These are phyloP conservation scores for Eurytoma californica DNA, from an alignment of 2,888 invertebrate species.

Conservation along the genomic window DNA sequence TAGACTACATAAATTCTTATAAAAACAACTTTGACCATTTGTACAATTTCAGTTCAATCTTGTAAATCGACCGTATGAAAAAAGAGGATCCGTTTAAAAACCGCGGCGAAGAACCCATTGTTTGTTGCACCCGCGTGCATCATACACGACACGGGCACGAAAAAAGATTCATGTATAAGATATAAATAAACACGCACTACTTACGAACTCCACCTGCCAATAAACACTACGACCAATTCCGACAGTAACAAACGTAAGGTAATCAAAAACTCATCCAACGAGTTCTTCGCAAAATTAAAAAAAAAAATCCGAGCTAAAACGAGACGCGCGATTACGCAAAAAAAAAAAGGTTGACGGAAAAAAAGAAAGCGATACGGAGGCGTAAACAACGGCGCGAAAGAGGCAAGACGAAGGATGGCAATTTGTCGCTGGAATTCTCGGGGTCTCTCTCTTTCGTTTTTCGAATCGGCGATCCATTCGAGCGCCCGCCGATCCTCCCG, in stretches of 20 bases:
- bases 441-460: not conserved
- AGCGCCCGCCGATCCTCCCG: not conserved
- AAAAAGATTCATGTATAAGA: not conserved
- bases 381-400: not conserved
- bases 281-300: constrained; percentile 25
- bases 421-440: constrained; percentile 9
- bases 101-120: constrained; percentile 6
- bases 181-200: constrained; percentile 23
- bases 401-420: not conserved
- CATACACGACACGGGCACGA: constrained; percentile 1
- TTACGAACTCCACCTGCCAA: not conserved
- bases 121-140: constrained; percentile 9
- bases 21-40: constrained; percentile 23
- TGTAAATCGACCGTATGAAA: constrained; percentile 11
- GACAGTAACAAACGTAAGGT: constrained; percentile 16
- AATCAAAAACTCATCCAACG: not conserved
- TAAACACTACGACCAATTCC: not conserved
- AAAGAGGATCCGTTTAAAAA: constrained; percentile 20
- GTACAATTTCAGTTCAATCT: constrained; percentile 19
- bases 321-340: constrained; percentile 19
- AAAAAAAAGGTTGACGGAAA: not conserved
- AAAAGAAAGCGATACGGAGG: not conserved
- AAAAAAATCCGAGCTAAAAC: constrained; percentile 34
- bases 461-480: not conserved
- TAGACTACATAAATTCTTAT: constrained; percentile 6